phyloP scores from a whole-genome alignment of 1,140 invertebrate genomes.

The Ips nitidus region DNA sequence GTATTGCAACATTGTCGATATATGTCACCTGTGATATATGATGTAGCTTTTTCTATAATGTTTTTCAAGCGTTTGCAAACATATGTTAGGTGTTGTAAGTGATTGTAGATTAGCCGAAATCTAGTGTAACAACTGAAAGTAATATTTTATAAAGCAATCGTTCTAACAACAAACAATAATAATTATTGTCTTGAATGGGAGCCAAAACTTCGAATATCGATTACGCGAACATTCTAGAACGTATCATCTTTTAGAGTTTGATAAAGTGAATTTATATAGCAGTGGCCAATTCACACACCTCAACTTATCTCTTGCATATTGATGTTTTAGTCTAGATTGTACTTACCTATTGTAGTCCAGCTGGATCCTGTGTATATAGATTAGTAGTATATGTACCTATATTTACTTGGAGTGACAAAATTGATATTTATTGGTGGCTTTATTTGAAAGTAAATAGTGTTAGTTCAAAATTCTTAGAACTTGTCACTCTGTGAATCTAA shows the following conservation, averaged over 20 bases:
- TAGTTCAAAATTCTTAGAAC: not conserved
- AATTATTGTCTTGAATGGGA: too few relatives aligned
- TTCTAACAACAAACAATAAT: too few relatives aligned
- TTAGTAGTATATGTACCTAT: not conserved
- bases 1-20: not conserved
- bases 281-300: not conserved
- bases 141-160: too few relatives aligned
- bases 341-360: constrained; percentile 19
- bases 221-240: too few relatives aligned
- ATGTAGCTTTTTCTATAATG: constrained; percentile 24
- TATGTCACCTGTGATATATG: constrained; percentile 23
- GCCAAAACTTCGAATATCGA: too few relatives aligned
- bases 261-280: too few relatives aligned
- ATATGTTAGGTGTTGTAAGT: not conserved
- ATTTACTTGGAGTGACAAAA: constrained; percentile 23
- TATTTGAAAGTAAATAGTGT: not conserved
- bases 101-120: too few relatives aligned
- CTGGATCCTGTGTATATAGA: constrained; percentile 19
- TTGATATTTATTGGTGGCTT: not conserved
- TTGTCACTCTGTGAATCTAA: constrained; percentile 25
- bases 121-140: too few relatives aligned
- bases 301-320: not conserved
- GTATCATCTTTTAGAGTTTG: too few relatives aligned
- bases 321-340: constrained; percentile 11
- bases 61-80: not conserved